phyloP scores from a whole-genome alignment of 2,113 vertebrate species.

The Falco punctatus region DNA sequence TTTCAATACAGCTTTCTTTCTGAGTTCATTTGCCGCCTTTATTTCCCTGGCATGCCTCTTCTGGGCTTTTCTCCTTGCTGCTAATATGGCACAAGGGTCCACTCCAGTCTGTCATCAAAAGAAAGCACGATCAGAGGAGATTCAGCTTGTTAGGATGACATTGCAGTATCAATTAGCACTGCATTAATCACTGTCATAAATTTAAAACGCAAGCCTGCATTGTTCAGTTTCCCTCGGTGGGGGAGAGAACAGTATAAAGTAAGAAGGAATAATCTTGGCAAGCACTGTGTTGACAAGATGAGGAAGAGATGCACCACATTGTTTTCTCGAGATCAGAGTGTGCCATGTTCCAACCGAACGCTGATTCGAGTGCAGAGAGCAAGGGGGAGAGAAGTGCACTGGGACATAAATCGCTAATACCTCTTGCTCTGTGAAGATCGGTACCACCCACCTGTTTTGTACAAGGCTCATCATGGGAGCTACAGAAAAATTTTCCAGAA shows the following conservation, averaged over 20 bases:
- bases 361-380: slow-evolving; percentile 23
- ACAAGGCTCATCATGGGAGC: not conserved
- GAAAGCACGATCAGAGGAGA: not conserved
- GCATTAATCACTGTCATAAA: not conserved
- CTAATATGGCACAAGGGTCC: slow-evolving; percentile 80
- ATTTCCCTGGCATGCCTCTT: slow-evolving; percentile 76
- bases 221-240: slow-evolving; percentile 1
- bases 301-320: not conserved
- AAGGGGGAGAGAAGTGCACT: not conserved
- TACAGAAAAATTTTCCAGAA: slow-evolving; percentile 31
- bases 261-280: slow-evolving; percentile 32
- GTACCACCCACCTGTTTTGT: slow-evolving; percentile 30
- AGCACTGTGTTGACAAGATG: not conserved
- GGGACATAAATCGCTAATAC: not conserved
- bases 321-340: not conserved
- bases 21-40: slow-evolving; percentile 49
- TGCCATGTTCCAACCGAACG: not conserved
- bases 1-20: slow-evolving; percentile 73
- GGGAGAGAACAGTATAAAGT: not conserved
- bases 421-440: not conserved
- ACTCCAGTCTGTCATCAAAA: slow-evolving; percentile 83
- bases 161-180: not conserved
- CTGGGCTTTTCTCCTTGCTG: slow-evolving; percentile 74
- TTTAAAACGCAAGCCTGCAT: not conserved
- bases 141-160: not conserved